phyloP scores from a whole-genome alignment of 2,113 vertebrate genomes.

The Aix galericulata region DNA sequence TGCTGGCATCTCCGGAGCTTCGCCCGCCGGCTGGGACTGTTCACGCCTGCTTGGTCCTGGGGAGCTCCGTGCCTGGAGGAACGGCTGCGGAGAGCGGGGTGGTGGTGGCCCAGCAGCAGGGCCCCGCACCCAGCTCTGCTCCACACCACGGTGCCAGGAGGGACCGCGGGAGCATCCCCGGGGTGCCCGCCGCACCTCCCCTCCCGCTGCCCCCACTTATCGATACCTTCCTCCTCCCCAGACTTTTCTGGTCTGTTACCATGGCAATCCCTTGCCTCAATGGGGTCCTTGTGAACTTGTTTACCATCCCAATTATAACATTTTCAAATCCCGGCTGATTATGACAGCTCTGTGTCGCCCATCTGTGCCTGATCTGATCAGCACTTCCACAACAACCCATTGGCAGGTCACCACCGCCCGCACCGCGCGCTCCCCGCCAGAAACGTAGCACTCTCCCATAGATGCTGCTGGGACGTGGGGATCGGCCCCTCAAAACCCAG shows the following conservation, averaged over 20 bases:
- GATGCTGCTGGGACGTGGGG: fast-evolving
- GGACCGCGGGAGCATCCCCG: neutral
- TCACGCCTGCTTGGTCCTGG: fast-evolving
- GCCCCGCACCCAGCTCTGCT: neutral
- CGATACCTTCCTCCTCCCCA: conserved; percentile 23
- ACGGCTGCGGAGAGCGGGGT: fast-evolving
- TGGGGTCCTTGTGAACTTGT: conserved; percentile 69
- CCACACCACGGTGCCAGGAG: no score
- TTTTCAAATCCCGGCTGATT: conserved; percentile 43
- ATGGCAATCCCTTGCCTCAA: conserved; percentile 66
- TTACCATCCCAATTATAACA: conserved; percentile 67
- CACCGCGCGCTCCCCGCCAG: neutral
- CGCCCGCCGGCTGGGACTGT: neutral
- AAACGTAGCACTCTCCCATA: neutral
- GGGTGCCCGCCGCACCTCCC: neutral
- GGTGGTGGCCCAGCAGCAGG: neutral
- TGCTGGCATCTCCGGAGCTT: fast-evolving
- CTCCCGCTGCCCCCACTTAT: neutral
- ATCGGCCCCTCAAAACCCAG: fast-evolving
- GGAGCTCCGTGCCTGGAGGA: fast-evolving
- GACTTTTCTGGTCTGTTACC: conserved; percentile 66
- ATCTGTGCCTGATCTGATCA: conserved; percentile 60
- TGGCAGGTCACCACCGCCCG: conserved; percentile 22
- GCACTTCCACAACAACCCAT: conserved; percentile 11
- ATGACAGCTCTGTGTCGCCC: conserved; percentile 63